Evolutionary conservation across 2,797 vertebrate species (phyloP), one percentile per base, ranked within the genome.

Genomic region (Loriculus beryllinus): DNA sequence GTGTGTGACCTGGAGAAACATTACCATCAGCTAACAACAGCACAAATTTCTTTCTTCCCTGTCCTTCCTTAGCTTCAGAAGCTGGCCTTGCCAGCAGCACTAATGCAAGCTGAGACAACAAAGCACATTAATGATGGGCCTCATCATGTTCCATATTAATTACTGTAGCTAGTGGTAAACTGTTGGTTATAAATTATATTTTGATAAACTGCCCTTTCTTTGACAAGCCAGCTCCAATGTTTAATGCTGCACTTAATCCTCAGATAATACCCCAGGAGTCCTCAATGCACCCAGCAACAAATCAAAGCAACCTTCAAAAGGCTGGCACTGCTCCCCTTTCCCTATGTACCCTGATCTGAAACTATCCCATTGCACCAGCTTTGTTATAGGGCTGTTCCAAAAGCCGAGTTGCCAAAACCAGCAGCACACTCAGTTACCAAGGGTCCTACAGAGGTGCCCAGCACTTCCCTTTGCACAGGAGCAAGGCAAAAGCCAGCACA

Each of bases 181-280:
- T 71, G 89, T 13, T 88, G 78, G 78, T 70, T 94, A 85, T 95
- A 95, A 94, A 96, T 94, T 91, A 71, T 85, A 81, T 88, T 93
- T 92, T 95, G 91, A 95, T 91, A 95, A 94, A 89, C 93, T 88
- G 82, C 63, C 83, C 91, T 95, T 90, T 92, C 82, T 90, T 72
- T 86, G 95, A 95, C 93, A 95, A 92, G 90, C 6, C 26, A 93
- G 64, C 43, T 94, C 86, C 82, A 56, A 33, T 77, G 84, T 93
- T 95, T 94, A 95, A 94, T 71, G 90, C 54, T 84, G 84, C 88
- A 91, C 90, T 92, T 94, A 96, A 96, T 94, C 94, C 91, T 68
- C 64, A 93, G 91, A 95, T 94, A 94, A 94, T 75, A 92, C 80
- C 68, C 72, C 69, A 81, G 70, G 80, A 89, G 74, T 78, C 86